Base-by-base conservation (phyloP, 1,140 invertebrate species). In the Armadillidium nasatum region DNA sequence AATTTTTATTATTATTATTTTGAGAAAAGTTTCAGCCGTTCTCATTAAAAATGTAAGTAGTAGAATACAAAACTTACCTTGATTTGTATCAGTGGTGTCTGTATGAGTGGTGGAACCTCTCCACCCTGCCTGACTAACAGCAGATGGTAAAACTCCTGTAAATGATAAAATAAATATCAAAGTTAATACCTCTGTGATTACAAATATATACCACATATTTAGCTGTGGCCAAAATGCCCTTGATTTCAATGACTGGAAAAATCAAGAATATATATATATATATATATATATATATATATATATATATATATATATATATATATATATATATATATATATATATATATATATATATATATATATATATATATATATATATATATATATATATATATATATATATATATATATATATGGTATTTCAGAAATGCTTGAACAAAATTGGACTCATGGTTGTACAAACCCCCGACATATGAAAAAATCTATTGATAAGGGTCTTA, bases 201-300 rank as follows among this genome's bases (percentile, higher is more conserved):
- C 33, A 33, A 33, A 33, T 33, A 33, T 33, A 33, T 6, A 6
- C 1, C 6, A 33, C 33, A 33, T 33, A 33, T 33, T 3, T 6
- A 33, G 1, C 33, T 60, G 50, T 60, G 2, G 4, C 11, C 50
- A 1, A 60, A 13, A 15, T 60, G 11, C 50, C 9, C 2, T 60
- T 15, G 50, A 19, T 50, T 10, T 15, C 9, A 50, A 50, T 50
- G 9, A 15, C 9, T 15, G 46, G 46, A 10, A 50, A 50, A 50
- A 50, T 10, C 9, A 50, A 50, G 15, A 50, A 10, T 50, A 50
- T 50, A 50, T 50, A 50, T 50, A 50, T 50, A 50, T 50, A 50
- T 50, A 50, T 50, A 50, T 50, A 50, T 50, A 50, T 50, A 50
- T 50, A 50, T 50, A 50, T 50, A 50, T 50, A 50, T 50, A 50